Conservation (phyloP, 1,140 invertebrate species). For the Drosophila sucinea region DNA sequence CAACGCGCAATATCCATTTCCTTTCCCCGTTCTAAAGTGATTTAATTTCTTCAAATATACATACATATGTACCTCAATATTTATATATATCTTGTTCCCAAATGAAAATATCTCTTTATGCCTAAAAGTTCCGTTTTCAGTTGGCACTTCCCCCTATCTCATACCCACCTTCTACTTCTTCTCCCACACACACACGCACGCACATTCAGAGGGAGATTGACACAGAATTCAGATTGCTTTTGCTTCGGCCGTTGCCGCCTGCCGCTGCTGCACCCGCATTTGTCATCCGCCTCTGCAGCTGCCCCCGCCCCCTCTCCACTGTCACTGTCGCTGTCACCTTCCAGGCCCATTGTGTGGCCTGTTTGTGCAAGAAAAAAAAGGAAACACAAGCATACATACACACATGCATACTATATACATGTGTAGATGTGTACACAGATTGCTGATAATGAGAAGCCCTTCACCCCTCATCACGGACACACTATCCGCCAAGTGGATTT, state of each 20-base stretch:
- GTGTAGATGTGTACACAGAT: conserved; percentile 50
- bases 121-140: conserved; percentile 42
- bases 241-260: conserved; percentile 22
- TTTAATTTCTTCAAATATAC: conserved; percentile 17
- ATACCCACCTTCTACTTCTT: background rate
- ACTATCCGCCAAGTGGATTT: conserved; percentile 25
- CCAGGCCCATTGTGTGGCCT: conserved; percentile 44
- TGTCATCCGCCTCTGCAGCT: conserved; percentile 47
- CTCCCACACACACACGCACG: conserved; percentile 24
- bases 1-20: conserved; percentile 23
- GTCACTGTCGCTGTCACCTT: conserved; percentile 26
- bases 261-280: conserved; percentile 53
- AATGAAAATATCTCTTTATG: conserved; percentile 30
- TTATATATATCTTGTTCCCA: conserved; percentile 45
- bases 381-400: conserved; percentile 46
- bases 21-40: conserved; percentile 8
- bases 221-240: conserved; percentile 55
- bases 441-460: conserved; percentile 58
- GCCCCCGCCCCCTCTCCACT: conserved; percentile 43
- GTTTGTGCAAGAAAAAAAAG: conserved; percentile 42
- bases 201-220: conserved; percentile 41
- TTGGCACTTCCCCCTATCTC: conserved; percentile 5
- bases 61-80: conserved; percentile 22
- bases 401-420: conserved; percentile 14
- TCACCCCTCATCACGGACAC: conserved; percentile 20